Conservation (phyloP, 2,797 vertebrate species). For the Sebastes alutus region DNA sequence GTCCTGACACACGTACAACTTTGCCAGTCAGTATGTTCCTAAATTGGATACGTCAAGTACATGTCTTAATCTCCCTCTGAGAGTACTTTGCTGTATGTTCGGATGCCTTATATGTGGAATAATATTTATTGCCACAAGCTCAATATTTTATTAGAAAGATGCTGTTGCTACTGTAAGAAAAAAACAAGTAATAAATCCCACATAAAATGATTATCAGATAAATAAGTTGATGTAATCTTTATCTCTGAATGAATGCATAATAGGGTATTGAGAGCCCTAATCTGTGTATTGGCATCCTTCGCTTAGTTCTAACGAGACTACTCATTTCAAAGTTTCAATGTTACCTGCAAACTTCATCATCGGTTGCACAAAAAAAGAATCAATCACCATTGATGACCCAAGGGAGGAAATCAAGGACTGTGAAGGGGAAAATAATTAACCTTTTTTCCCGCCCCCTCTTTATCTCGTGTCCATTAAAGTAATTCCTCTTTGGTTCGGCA, state of each 20-base stretch:
- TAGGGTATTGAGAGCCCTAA: neutral
- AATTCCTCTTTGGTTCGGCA: slow-evolving; percentile 51
- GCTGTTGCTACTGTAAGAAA: neutral
- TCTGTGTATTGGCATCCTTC: neutral
- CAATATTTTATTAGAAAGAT: neutral
- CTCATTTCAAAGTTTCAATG: slow-evolving; percentile 50
- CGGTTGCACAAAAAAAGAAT: slow-evolving; percentile 47
- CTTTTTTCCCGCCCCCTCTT: slow-evolving; percentile 30
- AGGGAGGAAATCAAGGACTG: slow-evolving; percentile 61
- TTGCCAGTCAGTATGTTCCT: slow-evolving; percentile 18
- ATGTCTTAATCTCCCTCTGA: slow-evolving; percentile 21
- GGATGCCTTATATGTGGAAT: neutral
- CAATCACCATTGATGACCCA: slow-evolving; percentile 66
- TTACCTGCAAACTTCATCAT: slow-evolving; percentile 48
- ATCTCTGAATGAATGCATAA: neutral
- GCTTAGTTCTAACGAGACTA: slow-evolving; percentile 1
- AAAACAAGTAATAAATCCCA: neutral
- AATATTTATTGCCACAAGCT: neutral
- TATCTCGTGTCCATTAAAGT: slow-evolving; percentile 68
- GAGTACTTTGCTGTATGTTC: neutral
- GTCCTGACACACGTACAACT: slow-evolving; percentile 19
- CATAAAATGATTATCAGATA: neutral
- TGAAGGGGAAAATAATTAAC: slow-evolving; percentile 76
- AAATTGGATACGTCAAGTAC: slow-evolving; percentile 18
- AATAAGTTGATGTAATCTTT: neutral